These are phyloP conservation scores for Hipparchia sbordonii DNA, from an alignment of 2,888 invertebrate species.

Conservation along the genomic window DNA sequence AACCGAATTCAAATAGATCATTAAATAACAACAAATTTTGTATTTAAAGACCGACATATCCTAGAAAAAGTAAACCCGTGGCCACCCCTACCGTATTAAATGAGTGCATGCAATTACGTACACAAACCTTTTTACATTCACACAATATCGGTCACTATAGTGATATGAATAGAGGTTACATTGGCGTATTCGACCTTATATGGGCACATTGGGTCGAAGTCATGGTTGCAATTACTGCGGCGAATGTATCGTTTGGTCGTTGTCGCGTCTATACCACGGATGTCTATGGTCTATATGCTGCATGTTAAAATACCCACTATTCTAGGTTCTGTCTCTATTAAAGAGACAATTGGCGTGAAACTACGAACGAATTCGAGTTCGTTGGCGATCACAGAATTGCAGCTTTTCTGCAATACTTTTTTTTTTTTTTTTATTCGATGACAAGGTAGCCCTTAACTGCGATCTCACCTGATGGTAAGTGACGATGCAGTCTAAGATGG, in stretches of 20 bases:
- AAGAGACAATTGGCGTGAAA: neutral
- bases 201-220: constrained; percentile 35
- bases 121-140: constrained; percentile 21
- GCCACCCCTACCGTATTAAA: constrained; percentile 31
- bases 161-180: constrained; percentile 25
- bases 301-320: constrained; percentile 18
- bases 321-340: constrained; percentile 2
- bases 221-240: constrained; percentile 44
- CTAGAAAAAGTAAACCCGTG: neutral
- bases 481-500: too few relatives aligned
- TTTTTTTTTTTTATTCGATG: too few relatives aligned
- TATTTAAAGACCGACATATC: neutral
- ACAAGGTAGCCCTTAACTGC: too few relatives aligned
- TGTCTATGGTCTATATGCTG: constrained; percentile 3
- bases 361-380: too few relatives aligned
- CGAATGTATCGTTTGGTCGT: constrained; percentile 43
- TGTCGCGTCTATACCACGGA: constrained; percentile 35
- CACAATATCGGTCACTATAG: constrained; percentile 13
- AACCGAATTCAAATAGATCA: neutral
- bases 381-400: neutral
- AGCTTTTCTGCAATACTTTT: neutral
- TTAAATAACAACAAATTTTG: neutral
- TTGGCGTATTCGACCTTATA: constrained; percentile 17
- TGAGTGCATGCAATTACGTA: constrained; percentile 41
- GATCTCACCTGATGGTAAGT: too few relatives aligned